Base-by-base conservation (phyloP, 2,888 invertebrate genomes). In the Ochropleura leucogaster region DNA sequence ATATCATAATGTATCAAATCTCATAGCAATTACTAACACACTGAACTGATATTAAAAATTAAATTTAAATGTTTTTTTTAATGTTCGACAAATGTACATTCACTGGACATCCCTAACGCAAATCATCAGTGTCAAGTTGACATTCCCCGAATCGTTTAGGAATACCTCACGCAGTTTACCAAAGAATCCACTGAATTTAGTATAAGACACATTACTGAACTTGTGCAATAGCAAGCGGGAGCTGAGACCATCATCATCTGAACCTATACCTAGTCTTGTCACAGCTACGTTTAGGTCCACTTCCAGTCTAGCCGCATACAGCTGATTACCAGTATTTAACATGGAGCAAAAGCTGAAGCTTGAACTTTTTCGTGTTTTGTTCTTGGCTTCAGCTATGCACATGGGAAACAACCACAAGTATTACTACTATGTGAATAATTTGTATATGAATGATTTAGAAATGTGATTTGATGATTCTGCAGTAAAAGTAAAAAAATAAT, bases 71-170 rank as follows among this genome's bases (percentile, higher is more conserved):
- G 1, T 20, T 16, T 3, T 30, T 44, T 16, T 0, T 30, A 42
- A 12, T 12, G 4, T 40, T 69, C 62, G 77, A 69, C 5, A 12
- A 10, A 42, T 68, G 42, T n/a, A 20, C 1, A n/a, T 16, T 42
- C 3, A 16, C 4, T 30, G 14, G 14, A 18, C 65, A 69, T 67
- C 55, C 30, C 73, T 77, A 14, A 12, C 12, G 3, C 18, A 0
- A 16, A 1, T 4, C 18, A 51, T 63, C 49, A 77, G 4, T 64
- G 51, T 53, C 64, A 77, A 60, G 3, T 40, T 60, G 78, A 60
- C 78, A 72, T 78, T 40, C 14, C 18, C 9, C 2, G 5, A 40
- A 49, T 20, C 65, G 77, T 77, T 77, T 14, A 77, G 72, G 62
- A 78, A 77, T 62, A 57, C 14, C 3, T 1, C 30, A 57, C 30